Evolutionary conservation across 2,888 invertebrate genomes (phyloP), one percentile per base, ranked within the genome.

Genomic region (Noctua comes): DNA sequence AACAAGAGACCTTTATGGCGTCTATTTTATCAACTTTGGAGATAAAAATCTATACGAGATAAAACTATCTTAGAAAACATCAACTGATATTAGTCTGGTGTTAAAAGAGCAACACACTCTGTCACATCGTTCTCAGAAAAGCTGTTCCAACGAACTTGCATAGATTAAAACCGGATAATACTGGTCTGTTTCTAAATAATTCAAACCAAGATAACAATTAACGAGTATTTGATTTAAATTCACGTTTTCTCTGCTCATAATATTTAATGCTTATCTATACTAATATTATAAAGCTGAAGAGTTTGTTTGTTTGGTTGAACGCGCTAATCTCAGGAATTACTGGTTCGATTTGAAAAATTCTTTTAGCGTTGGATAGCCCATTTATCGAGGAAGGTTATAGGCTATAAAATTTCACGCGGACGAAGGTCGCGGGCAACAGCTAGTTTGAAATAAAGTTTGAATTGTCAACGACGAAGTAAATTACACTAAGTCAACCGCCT

Each of bases 101-200:
- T 66, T 7, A 31, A 51, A 68, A 82, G 24, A 79, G 43, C 74
- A 68, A 73, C 48, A 40, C 16, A 36, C 24, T 18, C 16, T 65
- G 31, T 57, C 40, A 16, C 24, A 51, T n/a, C 11, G 6, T 46
- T 6, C 7, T 13, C 18, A 18, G 48, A 31, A 48, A n/a, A 51
- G 18, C 51, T 27, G 36, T 62, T 54, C 18, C n/a, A 69, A 59
- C 76, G 57, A 76, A 40, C 57, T 57, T 57, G 48, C 31, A 69
- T 54, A 43, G 64, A 80, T 80, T 62, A 46, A 59, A 40, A 78
- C 81, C n/a, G 10, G 84, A 71, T 36, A 16, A 64, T 24, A 71
- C 79, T 62, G 68, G 51, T 83, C 16, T 57, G 40, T 62, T 62
- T 78, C 31, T 68, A 70, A 77, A 43, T 13, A 68, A 83, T 51